Conservation (phyloP, 2,113 vertebrate genomes). For the Pseudorhombus dupliciocellatus region DNA sequence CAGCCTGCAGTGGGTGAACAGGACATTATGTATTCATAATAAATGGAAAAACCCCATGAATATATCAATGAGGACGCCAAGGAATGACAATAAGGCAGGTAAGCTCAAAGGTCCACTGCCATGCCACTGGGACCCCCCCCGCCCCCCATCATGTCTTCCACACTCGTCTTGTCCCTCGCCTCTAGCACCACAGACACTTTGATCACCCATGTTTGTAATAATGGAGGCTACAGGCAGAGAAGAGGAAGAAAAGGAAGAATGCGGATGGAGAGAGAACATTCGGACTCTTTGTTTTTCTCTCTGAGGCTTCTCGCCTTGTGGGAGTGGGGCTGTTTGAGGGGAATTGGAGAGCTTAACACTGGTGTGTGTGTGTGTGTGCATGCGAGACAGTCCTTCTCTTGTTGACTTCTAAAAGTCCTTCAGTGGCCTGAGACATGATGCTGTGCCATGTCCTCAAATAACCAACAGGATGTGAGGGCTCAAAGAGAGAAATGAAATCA, state of each 20-base stretch:
- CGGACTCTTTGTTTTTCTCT: slow-evolving; percentile 70
- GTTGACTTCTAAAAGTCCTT: slow-evolving; percentile 80
- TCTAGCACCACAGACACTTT: slow-evolving; percentile 72
- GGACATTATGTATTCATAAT: background rate
- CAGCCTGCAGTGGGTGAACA: too few species aligned
- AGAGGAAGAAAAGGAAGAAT: slow-evolving; percentile 42
- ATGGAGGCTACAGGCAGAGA: slow-evolving; percentile 59
- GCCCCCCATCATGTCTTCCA: slow-evolving; percentile 59
- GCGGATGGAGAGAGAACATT: slow-evolving; percentile 51
- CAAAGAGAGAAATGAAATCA: slow-evolving; percentile 13
- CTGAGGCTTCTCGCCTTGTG: slow-evolving; percentile 56
- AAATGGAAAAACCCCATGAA: background rate
- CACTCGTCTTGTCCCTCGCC: slow-evolving; percentile 64
- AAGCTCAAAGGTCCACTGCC: slow-evolving; percentile 30
- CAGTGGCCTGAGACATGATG: slow-evolving; percentile 57
- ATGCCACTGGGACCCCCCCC: slow-evolving; percentile 31
- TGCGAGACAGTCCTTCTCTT: slow-evolving; percentile 48
- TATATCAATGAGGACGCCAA: background rate
- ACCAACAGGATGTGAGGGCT: slow-evolving; percentile 50
- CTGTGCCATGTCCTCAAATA: slow-evolving; percentile 46
- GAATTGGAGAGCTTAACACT: slow-evolving; percentile 66
- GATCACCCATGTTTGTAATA: slow-evolving; percentile 75
- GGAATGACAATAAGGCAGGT: slow-evolving; percentile 18
- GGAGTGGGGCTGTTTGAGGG: slow-evolving; percentile 65
- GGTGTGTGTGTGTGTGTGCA: slow-evolving; percentile 23